Evolutionary conservation across 1,140 invertebrate genomes (phyloP), one percentile per base, ranked within the genome.

Genomic region (Brachionus angularis): DNA sequence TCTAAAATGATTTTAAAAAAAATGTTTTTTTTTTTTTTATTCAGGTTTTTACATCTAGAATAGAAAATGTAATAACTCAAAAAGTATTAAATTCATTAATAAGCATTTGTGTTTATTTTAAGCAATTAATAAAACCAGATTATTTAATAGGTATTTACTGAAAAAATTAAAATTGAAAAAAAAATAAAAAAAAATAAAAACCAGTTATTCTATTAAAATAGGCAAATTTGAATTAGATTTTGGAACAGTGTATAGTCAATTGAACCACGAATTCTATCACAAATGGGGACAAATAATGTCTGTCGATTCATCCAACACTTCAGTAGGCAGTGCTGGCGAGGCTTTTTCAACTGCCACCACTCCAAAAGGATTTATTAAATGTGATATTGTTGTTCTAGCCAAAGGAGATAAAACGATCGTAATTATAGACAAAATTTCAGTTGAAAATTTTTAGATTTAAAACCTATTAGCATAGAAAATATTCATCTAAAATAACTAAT

Each of bases 141-240:
- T 8, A 27, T n/a, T 16, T 67, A 23, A 67, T 67, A 47, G 62
- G 62, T 67, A 27, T 47, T 7, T 3, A 16, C n/a, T 3, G 23
- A 42, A 12, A 27, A 46, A 14, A 27, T 23, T 44, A n/a, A 10
- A 42, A 46, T 3, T 44, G 18, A 12, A 21, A 1, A 1, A 21
- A 64, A 46, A 23, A 21, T 44, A 42, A 42, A 27, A 3, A 44
- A 29, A 47, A 47, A 64, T 55, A 33, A 36, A 55, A 55, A 55
- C 33, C 12, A 55, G 52, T 33, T 55, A 33, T 47, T 47, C n/a
- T 55, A 5, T 58, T 14, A 42, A 29, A 14, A n/a, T 47, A 67
- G 62, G 62, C 18, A 67, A 46, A 67, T 67, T 67, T 67, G 62
- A 67, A 47, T 23, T 67, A 23, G 62, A 67, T 50, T 33, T 67